phyloP scores from a whole-genome alignment of 2,888 invertebrate genomes.

The Spilarctia lutea region DNA sequence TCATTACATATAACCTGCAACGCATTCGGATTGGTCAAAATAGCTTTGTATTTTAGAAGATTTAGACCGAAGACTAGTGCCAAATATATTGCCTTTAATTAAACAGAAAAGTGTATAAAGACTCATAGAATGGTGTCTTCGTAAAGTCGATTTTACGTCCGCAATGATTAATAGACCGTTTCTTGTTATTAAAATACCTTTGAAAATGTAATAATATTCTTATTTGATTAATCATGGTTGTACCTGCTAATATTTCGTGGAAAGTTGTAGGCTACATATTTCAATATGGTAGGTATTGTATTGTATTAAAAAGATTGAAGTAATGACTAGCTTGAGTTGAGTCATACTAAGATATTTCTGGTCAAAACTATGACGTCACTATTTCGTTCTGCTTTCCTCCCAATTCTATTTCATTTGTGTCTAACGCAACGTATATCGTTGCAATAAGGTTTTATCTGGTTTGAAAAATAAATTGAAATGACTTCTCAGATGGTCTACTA shows the following conservation, averaged over 20 bases:
- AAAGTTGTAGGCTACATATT: not conserved
- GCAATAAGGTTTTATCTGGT: too few relatives aligned
- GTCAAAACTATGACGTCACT: not conserved
- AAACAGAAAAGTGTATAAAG: not conserved
- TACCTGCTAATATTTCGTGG: not conserved
- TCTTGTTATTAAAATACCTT: slow-evolving; percentile 8
- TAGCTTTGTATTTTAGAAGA: not conserved
- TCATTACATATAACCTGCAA: not conserved
- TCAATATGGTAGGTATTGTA: not conserved
- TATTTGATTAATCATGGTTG: slow-evolving; percentile 3
- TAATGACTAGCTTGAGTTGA: not conserved
- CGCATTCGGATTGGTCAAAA: not conserved
- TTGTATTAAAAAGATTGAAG: not conserved
- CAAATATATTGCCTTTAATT: not conserved
- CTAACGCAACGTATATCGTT: too few relatives aligned
- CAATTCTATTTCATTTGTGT: too few relatives aligned
- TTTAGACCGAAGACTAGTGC: not conserved
- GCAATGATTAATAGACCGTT: slow-evolving; percentile 35
- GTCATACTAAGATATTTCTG: not conserved
- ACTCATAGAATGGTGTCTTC: not conserved
- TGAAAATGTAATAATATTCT: slow-evolving; percentile 2
- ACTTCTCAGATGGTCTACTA: too few relatives aligned
- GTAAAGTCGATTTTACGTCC: not conserved
- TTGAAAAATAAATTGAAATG: too few relatives aligned
- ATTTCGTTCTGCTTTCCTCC: not conserved